Percentiles rank a stretch among this genome's conserved stretches.
Conservation (phyloP, 2,797 vertebrate genomes). For the Philypnodon macrostomus region DNA sequence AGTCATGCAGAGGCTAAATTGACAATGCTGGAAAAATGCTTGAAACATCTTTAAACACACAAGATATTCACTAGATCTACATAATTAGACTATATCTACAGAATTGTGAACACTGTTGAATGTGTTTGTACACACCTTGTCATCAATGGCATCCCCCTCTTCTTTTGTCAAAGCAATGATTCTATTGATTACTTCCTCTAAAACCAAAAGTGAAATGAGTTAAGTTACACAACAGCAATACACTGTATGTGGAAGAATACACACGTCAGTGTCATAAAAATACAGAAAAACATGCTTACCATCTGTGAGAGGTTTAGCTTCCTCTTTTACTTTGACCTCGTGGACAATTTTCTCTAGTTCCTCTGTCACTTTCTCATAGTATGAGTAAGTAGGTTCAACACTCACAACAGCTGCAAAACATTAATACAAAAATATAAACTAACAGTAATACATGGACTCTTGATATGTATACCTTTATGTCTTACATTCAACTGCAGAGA, state of each 20-base stretch:
- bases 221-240: no score
- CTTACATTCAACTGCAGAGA: constrained; percentile 55
- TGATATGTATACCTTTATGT: no score
- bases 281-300: constrained; percentile 38
- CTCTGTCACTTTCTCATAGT: constrained; percentile 77
- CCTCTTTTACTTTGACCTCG: constrained; percentile 72
- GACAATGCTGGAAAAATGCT: no score
- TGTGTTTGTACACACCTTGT: constrained; percentile 75
- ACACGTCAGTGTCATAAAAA: no score
- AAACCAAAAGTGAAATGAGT: constrained; percentile 14
- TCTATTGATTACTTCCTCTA: constrained; percentile 78
- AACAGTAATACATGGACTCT: neutral
- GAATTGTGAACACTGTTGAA: no score
- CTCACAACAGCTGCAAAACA: constrained; percentile 49
- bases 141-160: constrained; percentile 79
- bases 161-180: constrained; percentile 81
- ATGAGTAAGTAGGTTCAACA: constrained; percentile 62
- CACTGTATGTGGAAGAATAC: neutral
- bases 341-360: constrained; percentile 79
- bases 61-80: no score
- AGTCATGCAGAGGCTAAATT: no score
- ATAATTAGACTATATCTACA: no score
- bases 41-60: no score
- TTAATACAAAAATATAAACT: no score
- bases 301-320: constrained; percentile 48